Evolutionary conservation across 2,888 invertebrate genomes (phyloP), one percentile per base, ranked within the genome.

Genomic region (Pachliopta kotzebuea): DNA sequence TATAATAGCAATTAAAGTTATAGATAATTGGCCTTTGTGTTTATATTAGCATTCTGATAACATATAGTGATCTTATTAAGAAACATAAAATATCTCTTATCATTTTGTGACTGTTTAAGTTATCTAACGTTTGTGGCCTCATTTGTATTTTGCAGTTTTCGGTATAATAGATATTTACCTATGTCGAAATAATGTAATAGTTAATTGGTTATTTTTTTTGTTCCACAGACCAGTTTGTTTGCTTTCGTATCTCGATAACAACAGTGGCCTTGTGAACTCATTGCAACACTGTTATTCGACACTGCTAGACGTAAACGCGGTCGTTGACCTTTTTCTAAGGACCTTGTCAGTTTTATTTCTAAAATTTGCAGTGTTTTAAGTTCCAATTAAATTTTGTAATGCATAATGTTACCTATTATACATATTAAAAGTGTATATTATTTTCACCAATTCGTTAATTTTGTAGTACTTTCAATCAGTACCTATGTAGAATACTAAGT

Each of bases 261-360:
- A 68, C 65, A 65, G 68, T 78, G 84, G 83, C 86, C 86, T 86
- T 85, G 85, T 75, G 71, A 71, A 69, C 74, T 69, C 67, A 74
- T 85, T 85, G 80, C 83, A 78, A 81, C 82, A 84, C 74, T 75
- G 71, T 74, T 68, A 73, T 74, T 74, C 74, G 72, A 72, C 73
- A 68, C 69, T 70, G 66, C 67, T 69, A 68, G 68, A 68, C 75
- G 72, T 70, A 70, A 70, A 71, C 69, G 73, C 78, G 86, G 84
- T 80, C 83, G 72, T 77, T 80, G 81, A 86, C 80, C 85, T 75
- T 72, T 72, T 71, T 76, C 78, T 17, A 52, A 26, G 78, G 79
- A 79, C 83, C 84, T 82, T 81, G 80, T 71, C 74, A 70, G 71
- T 52, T 52, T 45, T n/a, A n/a, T 45, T 18, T 18, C 18, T 18